Percentiles rank a stretch among this genome's conserved stretches.
These are phyloP conservation scores for Ommatoiulus sabulosus DNA, from an alignment of 2,888 invertebrate genomes.

Conservation along the genomic window DNA sequence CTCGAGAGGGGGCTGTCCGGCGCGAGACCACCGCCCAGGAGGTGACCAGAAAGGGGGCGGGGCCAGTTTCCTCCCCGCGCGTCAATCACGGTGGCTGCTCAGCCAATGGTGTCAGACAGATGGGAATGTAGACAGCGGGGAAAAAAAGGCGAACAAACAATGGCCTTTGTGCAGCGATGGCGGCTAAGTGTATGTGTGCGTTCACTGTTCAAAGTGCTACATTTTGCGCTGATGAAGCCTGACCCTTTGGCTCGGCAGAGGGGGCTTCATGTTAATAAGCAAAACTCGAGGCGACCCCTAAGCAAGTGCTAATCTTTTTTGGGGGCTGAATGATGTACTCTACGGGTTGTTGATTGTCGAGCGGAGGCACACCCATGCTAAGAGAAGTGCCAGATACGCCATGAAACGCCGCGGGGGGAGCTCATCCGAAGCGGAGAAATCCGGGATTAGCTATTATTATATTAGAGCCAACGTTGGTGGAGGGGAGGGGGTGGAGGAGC, in stretches of 20 bases:
- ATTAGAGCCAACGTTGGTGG: neutral
- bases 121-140: slow-evolving; percentile 37
- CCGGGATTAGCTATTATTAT: slow-evolving; percentile 40
- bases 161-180: slow-evolving; percentile 18
- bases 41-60: slow-evolving; percentile 21
- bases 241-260: slow-evolving; percentile 49
- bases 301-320: slow-evolving; percentile 51
- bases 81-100: neutral
- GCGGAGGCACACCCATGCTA: slow-evolving; percentile 40
- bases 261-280: slow-evolving; percentile 49
- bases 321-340: slow-evolving; percentile 46
- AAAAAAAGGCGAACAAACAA: slow-evolving; percentile 29
- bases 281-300: neutral
- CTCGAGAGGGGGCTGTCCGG: neutral
- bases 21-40: neutral
- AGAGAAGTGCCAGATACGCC: slow-evolving; percentile 30
- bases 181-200: slow-evolving; percentile 46
- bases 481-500: neutral
- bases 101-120: neutral
- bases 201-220: slow-evolving; percentile 43
- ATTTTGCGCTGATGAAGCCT: slow-evolving; percentile 49
- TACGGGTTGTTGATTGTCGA: slow-evolving; percentile 43
- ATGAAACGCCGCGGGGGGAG: slow-evolving; percentile 6
- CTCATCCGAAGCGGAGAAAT: neutral
- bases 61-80: neutral